phyloP scores from a whole-genome alignment of 2,113 vertebrate genomes.

The Lynx canadensis region DNA sequence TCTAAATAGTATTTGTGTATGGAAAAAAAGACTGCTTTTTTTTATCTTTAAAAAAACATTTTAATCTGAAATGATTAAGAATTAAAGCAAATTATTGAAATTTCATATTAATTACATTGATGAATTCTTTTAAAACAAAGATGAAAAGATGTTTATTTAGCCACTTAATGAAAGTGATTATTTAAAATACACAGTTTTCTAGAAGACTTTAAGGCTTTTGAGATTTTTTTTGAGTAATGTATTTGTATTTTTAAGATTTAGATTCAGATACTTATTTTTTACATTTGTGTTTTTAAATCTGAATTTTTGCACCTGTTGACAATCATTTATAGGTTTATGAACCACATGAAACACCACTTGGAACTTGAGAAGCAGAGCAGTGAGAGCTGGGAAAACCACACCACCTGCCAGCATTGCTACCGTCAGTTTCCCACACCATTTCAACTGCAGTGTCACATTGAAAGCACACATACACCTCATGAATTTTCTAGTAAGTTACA shows the following conservation, averaged over 20 bases:
- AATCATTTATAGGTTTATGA: conserved; percentile 94
- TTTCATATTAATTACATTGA: conserved; percentile 37
- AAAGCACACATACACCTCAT: conserved; percentile 95
- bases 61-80: conserved; percentile 3
- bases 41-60: conserved; percentile 34
- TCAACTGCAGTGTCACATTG: conserved; percentile 99
- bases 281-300: conserved; percentile 61
- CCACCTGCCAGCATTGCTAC: conserved; percentile 98
- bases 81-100: conserved; percentile 17
- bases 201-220: neutral
- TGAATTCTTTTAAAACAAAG: conserved; percentile 45
- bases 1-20: conserved; percentile 31
- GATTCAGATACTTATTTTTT: neutral
- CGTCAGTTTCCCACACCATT: conserved; percentile 97
- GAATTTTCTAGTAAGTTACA: conserved; percentile 94
- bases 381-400: conserved; percentile 99
- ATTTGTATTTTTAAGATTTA: conserved; percentile 19
- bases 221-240: conserved; percentile 34
- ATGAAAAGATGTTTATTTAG: neutral
- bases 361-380: conserved; percentile 98
- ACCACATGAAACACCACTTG: conserved; percentile 99
- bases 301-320: conserved; percentile 61
- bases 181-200: conserved; percentile 31
- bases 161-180: neutral
- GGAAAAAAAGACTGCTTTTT: neutral